Evolutionary conservation across 2,797 vertebrate genomes (phyloP), one percentile per base, ranked within the genome.

Genomic region (Meda fulgida): DNA sequence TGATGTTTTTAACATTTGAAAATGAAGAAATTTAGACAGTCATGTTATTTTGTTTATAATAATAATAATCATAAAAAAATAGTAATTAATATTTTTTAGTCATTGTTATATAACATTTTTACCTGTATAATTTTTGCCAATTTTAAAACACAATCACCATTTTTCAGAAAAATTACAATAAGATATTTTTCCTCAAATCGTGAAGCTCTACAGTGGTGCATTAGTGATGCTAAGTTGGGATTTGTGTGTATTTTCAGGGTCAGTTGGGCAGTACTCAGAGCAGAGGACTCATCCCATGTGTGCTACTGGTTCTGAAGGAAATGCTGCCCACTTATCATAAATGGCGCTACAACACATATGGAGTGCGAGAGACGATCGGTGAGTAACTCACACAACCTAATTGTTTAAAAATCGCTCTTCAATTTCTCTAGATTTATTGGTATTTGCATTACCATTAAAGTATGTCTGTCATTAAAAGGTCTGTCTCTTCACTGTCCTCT

Each of bases 271-370:
- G 96, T 91, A 98, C 97, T 55, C 97, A 99, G 92, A 98, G 96
- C 93, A 97, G 97, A 92, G 98, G 98, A 4, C 94, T 99, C 53
- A 96, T 97, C 87, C 98, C 98, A 6, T 99, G 98, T 85, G 96
- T 99, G 43, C 94, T 99, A 86, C 97, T 99, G 87, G 98, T 99
- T 80, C 91, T 99, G 38, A 99, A 98, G 91, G 98, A 99, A 91
- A 98, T 99, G 97, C 95, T 99, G 87, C 98, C 98, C 36, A 97
- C 97, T 0, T 99, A 99, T 87, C 97, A 99, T 89, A 99, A 97
- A 89, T 99, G 98, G 98, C 97, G 97, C 75, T 99, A 99, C 75
- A 98, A 97, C 92, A 95, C 94, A 58, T 96, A 98, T 0, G 97
- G 98, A 14, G 96, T 97, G 87, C 94, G 98, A 86, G 98, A 99